These are phyloP conservation scores for Drosophila funebris DNA, from an alignment of 1,140 invertebrate genomes.

Conservation along the genomic window DNA sequence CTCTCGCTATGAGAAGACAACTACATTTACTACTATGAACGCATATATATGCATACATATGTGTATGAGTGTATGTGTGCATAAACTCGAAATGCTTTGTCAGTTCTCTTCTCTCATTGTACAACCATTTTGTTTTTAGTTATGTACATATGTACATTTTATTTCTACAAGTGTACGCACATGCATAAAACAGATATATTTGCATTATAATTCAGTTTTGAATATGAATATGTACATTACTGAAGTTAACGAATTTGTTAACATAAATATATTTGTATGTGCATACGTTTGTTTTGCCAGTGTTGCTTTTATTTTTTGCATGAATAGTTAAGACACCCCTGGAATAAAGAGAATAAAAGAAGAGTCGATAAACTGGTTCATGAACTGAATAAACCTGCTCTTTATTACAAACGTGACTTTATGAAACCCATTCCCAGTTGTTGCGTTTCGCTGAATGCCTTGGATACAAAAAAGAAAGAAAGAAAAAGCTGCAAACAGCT, in stretches of 20 bases:
- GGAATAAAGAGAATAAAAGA: constrained; percentile 18
- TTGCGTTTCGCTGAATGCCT: neutral
- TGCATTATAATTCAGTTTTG: constrained; percentile 23
- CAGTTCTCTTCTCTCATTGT: constrained; percentile 23
- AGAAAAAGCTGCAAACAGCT: constrained; percentile 28
- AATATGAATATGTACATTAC: neutral
- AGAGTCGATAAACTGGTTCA: constrained; percentile 43
- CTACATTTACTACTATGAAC: constrained; percentile 25
- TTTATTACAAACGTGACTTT: constrained; percentile 37
- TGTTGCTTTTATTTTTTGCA: constrained; percentile 39
- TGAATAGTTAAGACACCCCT: constrained; percentile 40
- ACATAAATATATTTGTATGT: constrained; percentile 20
- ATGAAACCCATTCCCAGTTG: constrained; percentile 27
- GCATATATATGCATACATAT: constrained; percentile 1
- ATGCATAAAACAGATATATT: constrained; percentile 5
- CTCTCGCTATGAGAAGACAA: constrained; percentile 35
- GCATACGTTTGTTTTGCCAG: constrained; percentile 15
- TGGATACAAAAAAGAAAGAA: constrained; percentile 7
- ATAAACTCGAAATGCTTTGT: constrained; percentile 44
- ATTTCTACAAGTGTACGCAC: constrained; percentile 6
- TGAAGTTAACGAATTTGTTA: neutral
- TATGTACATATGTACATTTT: constrained; percentile 1
- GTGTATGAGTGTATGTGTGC: constrained; percentile 10
- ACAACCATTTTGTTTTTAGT: constrained; percentile 32
- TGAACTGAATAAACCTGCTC: constrained; percentile 46